Base-by-base conservation (phyloP, 2,113 vertebrate species). In the Aegithalos caudatus region DNA sequence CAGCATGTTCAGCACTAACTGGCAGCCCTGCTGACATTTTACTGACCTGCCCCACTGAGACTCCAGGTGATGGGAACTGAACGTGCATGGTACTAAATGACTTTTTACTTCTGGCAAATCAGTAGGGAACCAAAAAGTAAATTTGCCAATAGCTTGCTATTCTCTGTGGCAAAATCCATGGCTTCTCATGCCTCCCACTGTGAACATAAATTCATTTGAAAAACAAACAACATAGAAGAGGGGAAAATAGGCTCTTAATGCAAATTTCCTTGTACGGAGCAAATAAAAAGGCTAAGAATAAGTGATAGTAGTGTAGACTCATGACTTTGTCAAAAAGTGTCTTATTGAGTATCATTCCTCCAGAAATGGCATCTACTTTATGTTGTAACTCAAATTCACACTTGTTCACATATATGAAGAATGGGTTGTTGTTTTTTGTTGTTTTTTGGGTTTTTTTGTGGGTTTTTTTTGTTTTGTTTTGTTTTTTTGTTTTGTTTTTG, bases 171-270 rank as follows among this genome's bases (percentile, higher is more conserved):
- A 54, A 92, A 95, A 93, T 70, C 54, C 37, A 70, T 28, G 50
- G 45, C n/a, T 91, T 82, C 71, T 90, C 29, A 21, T 70, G 76
- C 56, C 47, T 94, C 87, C 47, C 70, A 81, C 47, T 0, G 3
- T 25, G 85, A 95, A 76, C 78, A 80, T 66, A 95, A 85, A 95
- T 88, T 88, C 70, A 70, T 88, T 62, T 85, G 78, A 42, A 94
- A 94, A 92, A 78, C 72, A 95, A 95, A 91, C 81, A 95, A 14
- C 60, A 45, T 3, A 91, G 51, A 94, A 82, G 47, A 66, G 29
- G 54, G 37, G 22, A 67, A 70, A 94, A 73, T 64, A 51, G n/a
- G 14, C 37, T 86, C 23, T 77, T 90, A 88, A 93, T 64, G n/a
- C 38, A 93, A 88, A 97, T 93, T 81, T 47, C 31, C 17, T 81